Evolutionary conservation across 2,113 vertebrate genomes (phyloP).

Genomic region (Tretioscincus oriximinensis): DNA sequence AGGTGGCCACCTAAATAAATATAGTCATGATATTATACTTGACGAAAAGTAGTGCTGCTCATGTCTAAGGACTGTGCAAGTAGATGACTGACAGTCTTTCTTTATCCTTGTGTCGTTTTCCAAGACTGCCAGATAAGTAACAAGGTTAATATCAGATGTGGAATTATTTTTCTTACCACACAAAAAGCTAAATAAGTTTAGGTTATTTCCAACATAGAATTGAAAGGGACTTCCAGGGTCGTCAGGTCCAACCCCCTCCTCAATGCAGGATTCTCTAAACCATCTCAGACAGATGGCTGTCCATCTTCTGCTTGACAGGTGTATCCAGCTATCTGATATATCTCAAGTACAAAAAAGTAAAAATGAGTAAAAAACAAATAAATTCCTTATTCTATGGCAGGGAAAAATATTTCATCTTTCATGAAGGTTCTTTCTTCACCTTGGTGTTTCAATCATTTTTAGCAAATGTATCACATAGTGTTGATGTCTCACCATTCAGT

Average conservation of each 20-base stretch:
- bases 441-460: neutral
- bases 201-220: no score
- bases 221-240: no score
- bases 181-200: no score
- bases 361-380: neutral
- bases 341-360: no score
- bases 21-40: neutral
- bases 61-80: neutral
- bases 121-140: no score
- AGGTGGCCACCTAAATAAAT: neutral
- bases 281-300: no score
- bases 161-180: no score
- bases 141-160: no score
- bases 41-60: neutral
- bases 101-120: no score
- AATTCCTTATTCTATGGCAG: neutral
- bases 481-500: neutral
- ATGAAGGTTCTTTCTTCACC: neutral
- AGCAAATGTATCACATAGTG: neutral
- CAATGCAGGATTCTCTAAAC: no score
- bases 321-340: neutral
- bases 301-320: neutral
- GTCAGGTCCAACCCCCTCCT: no score
- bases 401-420: neutral
- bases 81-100: neutral